Evolutionary conservation across 2,888 invertebrate species (phyloP), one percentile per base, ranked within the genome.

Genomic region (Noctua comes): DNA sequence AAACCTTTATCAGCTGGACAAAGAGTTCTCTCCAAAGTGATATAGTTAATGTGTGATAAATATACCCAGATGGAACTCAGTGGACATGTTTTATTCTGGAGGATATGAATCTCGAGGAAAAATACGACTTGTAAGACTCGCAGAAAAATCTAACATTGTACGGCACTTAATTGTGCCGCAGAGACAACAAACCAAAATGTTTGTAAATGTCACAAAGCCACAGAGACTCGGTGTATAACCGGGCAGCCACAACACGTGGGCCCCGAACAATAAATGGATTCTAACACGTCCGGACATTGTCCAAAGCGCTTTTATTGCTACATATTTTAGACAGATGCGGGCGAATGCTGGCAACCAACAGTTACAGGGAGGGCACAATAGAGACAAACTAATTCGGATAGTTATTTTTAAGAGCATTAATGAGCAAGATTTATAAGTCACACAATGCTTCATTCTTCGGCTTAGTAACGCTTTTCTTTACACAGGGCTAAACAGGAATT

Each of bases 211-310:
- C 90, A 91, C 77, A 86, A 73, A 82, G 89, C 88, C 89, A 90
- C 91, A 93, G 93, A 92, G 93, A 93, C 93, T 93, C 92, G 89
- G 92, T 92, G 92, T 92, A 92, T 90, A 92, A 88, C 89, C 89
- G 88, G 86, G 85, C 89, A 91, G 88, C 89, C 91, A 90, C 92
- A 92, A 92, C 94, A 93, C 93, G 94, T 92, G 91, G 92, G 91
- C 90, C 87, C 85, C 81, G 90, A 91, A 94, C 94, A 95, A 96
- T 96, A 96, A 96, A 96, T 92, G 94, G 90, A 92, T 93, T 93
- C 94, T 92, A 92, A 95, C 95, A 94, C 92, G 93, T 94, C 93
- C 92, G 93, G 91, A 94, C 93, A 94, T 93, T 93, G 94, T 94
- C 92, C 93, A 91, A 92, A 91, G 90, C 89, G 91, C 90, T 93